Base-by-base conservation (phyloP, 2,113 vertebrate species). In the Mesembrinibis cayennensis region DNA sequence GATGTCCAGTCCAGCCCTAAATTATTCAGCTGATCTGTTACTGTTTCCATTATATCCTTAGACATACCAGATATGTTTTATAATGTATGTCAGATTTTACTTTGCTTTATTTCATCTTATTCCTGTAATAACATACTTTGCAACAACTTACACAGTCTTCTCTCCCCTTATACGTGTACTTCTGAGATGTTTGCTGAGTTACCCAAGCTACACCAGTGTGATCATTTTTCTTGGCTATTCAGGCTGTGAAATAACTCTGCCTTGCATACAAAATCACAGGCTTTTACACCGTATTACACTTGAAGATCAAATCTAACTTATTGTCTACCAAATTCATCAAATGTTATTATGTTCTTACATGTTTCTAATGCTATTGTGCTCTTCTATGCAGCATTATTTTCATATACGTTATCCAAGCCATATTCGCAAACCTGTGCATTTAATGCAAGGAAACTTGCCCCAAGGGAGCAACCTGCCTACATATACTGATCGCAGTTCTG, bases 11-110 rank as follows among this genome's bases (percentile, higher is more conserved):
- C 36, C 61, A 72, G 59, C 8, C 30, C 15, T 83, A 67, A 96
- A 87, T 93, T 77, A 91, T 88, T 93, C 47, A 93, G 27, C 38
- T 74, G 32, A 56, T 77, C 17, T 79, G 18, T 59, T 87, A 52
- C 27, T 50, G 7, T 80, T 86, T 88, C 50, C 34, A 47, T 83
- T 73, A 77, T 27, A 78, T 36, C 20, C n/a, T 65, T 58, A 72
- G 30, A 53, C 4, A 49, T 25, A 38, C 7, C 0, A 17, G 71
- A 67, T 56, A 40, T 69, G 32, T 94, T 91, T 62, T 81, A 29
- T 62, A 55, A 36, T 22, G 9, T 44, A 73, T 12, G 25, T 72
- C 62, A 70, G 42, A 70, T 78, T 77, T 77, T 86, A n/a, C n/a
- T 88, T 23, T 45, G 9, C 10, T 87, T 73, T 61, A 53, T 85